Evolutionary conservation across 2,113 vertebrate genomes (phyloP).

Genomic region (Theristicus caerulescens): DNA sequence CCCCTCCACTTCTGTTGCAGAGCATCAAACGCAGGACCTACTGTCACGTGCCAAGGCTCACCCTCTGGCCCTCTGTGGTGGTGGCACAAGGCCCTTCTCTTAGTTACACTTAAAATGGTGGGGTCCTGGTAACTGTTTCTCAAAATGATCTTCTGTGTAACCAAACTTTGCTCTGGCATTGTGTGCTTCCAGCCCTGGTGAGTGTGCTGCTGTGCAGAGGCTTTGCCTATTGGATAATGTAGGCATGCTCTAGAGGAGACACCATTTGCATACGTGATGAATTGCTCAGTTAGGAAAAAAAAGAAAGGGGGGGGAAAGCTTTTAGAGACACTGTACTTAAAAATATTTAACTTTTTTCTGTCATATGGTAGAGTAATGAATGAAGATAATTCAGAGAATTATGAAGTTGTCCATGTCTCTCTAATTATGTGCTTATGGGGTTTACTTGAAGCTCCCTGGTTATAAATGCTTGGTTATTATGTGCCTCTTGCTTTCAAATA

Average conservation of each 20-base stretch:
- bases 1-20: rapidly evolving
- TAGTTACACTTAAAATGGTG: rapidly evolving
- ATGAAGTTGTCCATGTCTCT: neutral
- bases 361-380: neutral
- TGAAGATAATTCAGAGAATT: neutral
- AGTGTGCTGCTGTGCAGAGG: neutral
- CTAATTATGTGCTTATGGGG: neutral
- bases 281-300: neutral
- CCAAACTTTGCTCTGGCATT: rapidly evolving
- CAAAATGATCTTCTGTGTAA: neutral
- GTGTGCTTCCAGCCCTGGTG: neutral
- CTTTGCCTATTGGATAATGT: neutral
- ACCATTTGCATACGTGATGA: neutral
- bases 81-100: neutral
- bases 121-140: neutral
- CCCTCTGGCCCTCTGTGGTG: neutral
- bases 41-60: rapidly evolving
- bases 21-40: neutral
- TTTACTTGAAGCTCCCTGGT: neutral
- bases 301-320: neutral
- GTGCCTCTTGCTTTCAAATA: neutral
- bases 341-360: neutral
- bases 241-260: neutral
- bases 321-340: neutral
- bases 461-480: neutral